phyloP scores from a whole-genome alignment of 1,140 invertebrate genomes.

The Prorops nasuta region DNA sequence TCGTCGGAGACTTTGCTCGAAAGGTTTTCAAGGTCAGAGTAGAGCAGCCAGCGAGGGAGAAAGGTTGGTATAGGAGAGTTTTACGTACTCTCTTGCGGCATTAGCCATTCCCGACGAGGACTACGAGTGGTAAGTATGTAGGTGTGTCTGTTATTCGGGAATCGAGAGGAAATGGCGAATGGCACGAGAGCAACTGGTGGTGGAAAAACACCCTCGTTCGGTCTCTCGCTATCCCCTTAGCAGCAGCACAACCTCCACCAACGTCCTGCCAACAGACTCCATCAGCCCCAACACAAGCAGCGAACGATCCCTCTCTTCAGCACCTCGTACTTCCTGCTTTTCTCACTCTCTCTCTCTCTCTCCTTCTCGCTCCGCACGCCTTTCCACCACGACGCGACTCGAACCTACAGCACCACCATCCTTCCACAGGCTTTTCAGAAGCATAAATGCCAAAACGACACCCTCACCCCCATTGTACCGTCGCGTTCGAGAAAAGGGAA shows the following conservation, averaged over 20 bases:
- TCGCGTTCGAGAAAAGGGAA: neutral
- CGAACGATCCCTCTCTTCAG: no score
- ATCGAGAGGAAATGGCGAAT: conserved; percentile 46
- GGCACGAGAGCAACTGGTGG: conserved; percentile 58
- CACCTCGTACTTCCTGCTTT: no score
- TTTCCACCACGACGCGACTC: conserved; percentile 7
- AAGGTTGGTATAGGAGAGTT: conserved; percentile 29
- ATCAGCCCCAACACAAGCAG: no score
- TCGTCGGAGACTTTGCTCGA: no score
- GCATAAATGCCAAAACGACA: conserved; percentile 36
- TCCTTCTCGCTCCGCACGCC: neutral
- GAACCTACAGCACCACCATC: conserved; percentile 24
- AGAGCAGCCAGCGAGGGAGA: conserved; percentile 15
- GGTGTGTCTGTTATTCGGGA: no score
- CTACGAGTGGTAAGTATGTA: no score
- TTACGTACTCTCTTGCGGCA: no score
- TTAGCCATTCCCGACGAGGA: no score
- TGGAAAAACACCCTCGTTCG: conserved; percentile 57
- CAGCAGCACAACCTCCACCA: conserved; percentile 18
- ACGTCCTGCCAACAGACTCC: conserved; percentile 27
- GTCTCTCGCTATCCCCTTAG: conserved; percentile 37
- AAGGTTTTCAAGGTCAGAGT: no score
- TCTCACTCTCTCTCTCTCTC: conserved; percentile 7
- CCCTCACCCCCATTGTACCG: neutral
- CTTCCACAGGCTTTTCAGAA: conserved; percentile 42